Evolutionary conservation across 2,113 vertebrate genomes (phyloP).

Genomic region (Dascyllus trimaculatus): DNA sequence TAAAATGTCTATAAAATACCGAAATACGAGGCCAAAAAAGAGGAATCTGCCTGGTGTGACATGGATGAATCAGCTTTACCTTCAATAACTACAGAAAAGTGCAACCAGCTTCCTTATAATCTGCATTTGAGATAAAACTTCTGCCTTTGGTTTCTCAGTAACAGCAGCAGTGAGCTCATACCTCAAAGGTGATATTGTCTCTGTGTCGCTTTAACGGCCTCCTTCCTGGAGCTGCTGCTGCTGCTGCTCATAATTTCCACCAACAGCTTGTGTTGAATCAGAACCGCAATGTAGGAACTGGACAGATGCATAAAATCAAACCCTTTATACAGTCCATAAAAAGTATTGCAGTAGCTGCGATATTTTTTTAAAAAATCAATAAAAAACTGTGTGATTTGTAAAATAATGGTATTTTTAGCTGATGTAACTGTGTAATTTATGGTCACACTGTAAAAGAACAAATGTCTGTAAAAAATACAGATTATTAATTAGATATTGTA

Average conservation of each 20-base stretch:
- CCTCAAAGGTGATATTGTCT: slow-evolving; percentile 6
- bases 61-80: slow-evolving; percentile 5
- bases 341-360: not conserved
- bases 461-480: no score
- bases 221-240: slow-evolving; percentile 23
- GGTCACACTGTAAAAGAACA: no score
- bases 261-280: slow-evolving; percentile 18
- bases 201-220: slow-evolving; percentile 17
- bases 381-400: no score
- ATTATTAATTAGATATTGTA: no score
- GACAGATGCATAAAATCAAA: not conserved
- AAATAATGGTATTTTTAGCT: no score
- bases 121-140: slow-evolving; percentile 16
- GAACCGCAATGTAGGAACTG: slow-evolving; percentile 7
- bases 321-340: not conserved
- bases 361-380: no score
- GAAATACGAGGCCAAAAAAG: not conserved
- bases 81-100: not conserved
- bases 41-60: not conserved
- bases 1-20: not conserved
- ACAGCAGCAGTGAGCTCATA: slow-evolving; percentile 4
- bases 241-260: slow-evolving; percentile 38
- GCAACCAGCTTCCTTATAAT: not conserved
- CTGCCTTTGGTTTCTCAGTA: slow-evolving; percentile 17
- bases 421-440: no score